phyloP scores from a whole-genome alignment of 2,888 invertebrate species.

The Acronicta aceris region DNA sequence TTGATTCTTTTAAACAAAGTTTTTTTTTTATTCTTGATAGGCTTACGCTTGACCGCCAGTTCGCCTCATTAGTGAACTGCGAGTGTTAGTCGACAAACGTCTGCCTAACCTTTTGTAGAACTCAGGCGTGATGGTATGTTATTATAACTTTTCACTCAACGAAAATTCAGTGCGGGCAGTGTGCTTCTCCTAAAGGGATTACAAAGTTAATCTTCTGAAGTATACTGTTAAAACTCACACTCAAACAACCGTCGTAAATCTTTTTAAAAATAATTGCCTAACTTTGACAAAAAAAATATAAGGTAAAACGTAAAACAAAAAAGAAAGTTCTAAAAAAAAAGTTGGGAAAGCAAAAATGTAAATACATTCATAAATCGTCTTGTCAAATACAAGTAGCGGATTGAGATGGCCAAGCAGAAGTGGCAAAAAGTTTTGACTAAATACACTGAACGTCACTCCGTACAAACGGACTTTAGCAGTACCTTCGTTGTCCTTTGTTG shows the following conservation, averaged over 20 bases:
- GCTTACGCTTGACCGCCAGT: too few species aligned
- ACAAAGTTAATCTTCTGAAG: slow-evolving; percentile 2
- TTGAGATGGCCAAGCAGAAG: slow-evolving; percentile 33
- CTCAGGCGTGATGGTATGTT: too few species aligned
- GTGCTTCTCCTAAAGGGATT: not conserved
- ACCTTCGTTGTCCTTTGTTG: slow-evolving; percentile 20
- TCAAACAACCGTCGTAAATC: slow-evolving; percentile 20
- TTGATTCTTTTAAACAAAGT: too few species aligned
- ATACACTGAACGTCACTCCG: slow-evolving; percentile 48
- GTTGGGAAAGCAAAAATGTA: slow-evolving; percentile 22
- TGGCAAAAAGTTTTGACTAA: slow-evolving; percentile 56
- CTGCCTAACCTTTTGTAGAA: too few species aligned
- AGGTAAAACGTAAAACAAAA: slow-evolving; percentile 19
- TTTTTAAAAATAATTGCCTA: slow-evolving; percentile 15
- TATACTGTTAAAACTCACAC: not conserved
- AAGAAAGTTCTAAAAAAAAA: slow-evolving; percentile 25
- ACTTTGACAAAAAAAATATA: slow-evolving; percentile 16
- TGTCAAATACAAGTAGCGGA: slow-evolving; percentile 46
- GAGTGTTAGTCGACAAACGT: too few species aligned
- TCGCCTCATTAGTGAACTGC: too few species aligned
- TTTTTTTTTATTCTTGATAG: too few species aligned
- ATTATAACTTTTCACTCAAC: not conserved
- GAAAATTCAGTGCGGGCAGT: not conserved
- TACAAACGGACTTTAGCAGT: slow-evolving; percentile 26
- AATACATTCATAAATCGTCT: slow-evolving; percentile 46